Percentiles rank a stretch among this genome's conserved stretches.
Conservation (phyloP, 2,113 vertebrate genomes). For the Cisticola juncidis region DNA sequence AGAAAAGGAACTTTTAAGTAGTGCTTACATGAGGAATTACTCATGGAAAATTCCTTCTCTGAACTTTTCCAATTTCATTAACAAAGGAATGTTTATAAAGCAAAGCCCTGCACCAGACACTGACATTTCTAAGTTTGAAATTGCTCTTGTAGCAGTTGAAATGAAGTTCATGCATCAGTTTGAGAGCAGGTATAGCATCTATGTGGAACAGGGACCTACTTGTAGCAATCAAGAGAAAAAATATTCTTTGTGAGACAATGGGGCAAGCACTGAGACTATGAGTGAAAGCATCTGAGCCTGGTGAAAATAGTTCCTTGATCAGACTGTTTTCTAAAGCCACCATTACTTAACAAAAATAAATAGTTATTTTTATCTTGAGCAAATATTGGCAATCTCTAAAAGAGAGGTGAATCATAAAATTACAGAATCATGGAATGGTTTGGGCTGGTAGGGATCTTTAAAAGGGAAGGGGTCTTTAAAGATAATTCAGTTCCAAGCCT, state of each 20-base stretch:
- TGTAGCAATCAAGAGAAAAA: not conserved
- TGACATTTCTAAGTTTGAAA: constrained; percentile 5
- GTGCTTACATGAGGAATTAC: not conserved
- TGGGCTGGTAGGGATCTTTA: not conserved
- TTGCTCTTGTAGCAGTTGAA: constrained; percentile 2
- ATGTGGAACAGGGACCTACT: not conserved
- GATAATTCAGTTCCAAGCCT: not conserved
- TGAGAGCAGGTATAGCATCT: not conserved
- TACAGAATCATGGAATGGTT: not conserved
- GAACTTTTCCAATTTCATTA: constrained; percentile 47
- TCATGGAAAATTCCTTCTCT: constrained; percentile 45
- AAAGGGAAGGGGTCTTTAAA: not conserved
- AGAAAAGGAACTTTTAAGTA: not conserved
- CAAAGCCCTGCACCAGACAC: not conserved
- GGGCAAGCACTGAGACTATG: not conserved
- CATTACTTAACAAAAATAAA: not conserved
- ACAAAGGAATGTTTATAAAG: constrained; percentile 47
- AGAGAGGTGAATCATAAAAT: not conserved
- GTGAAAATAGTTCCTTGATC: not conserved
- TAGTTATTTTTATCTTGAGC: not conserved
- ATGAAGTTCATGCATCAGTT: not conserved
- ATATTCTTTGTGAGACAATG: not conserved
- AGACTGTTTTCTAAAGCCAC: not conserved
- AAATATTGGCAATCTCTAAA: not conserved
- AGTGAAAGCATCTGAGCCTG: not conserved